Base-by-base conservation (phyloP, 2,888 invertebrate genomes). In the Megastigmus dorsalis region DNA sequence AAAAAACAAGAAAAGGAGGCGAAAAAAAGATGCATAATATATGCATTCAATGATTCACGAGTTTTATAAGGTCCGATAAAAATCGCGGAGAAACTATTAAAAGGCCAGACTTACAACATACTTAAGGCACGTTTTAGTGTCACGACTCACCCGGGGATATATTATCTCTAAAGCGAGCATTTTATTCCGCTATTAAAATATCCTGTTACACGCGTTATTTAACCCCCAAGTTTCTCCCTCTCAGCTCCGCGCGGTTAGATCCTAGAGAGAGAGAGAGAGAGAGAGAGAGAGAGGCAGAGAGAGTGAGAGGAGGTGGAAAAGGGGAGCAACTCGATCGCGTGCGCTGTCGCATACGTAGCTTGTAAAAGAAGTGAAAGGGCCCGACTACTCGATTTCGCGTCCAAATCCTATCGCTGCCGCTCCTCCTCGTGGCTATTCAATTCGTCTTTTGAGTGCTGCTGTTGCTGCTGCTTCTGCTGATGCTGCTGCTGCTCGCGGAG, bases 131-230 rank as follows among this genome's bases (percentile, higher is more conserved):
- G 52, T 54, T n/a, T 60, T 30, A 60, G 33, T 41, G 15, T n/a
- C n/a, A n/a, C 33, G 9, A 15, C 13, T n/a, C 18, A 7, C 9
- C 6, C 2, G 7, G 7, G 33, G 26, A 33, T 18, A 36, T 48
- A 69, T 62, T 62, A 60, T 69, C 41, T 54, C 30, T 30, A 43
- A n/a, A 48, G 26, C 68, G 57, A 23, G 55, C 63, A 54, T 70
- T 70, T 75, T 70, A 70, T 75, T 66, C 60, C 65, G 60, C 54
- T 75, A 75, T 75, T 66, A 75, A 75, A 75, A 70, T 75, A 75
- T 75, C 70, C 52, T 41, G 45, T 75, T 75, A 66, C 75, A 66
- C 65, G 68, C 62, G 63, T 68, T 68, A 73, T 73, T 67, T 67
- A 73, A 62, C 55, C 45, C n/a, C n/a, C n/a, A n/a, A n/a, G n/a